Evolutionary conservation across 2,888 invertebrate species (phyloP).

Genomic region (Acleris laterana): DNA sequence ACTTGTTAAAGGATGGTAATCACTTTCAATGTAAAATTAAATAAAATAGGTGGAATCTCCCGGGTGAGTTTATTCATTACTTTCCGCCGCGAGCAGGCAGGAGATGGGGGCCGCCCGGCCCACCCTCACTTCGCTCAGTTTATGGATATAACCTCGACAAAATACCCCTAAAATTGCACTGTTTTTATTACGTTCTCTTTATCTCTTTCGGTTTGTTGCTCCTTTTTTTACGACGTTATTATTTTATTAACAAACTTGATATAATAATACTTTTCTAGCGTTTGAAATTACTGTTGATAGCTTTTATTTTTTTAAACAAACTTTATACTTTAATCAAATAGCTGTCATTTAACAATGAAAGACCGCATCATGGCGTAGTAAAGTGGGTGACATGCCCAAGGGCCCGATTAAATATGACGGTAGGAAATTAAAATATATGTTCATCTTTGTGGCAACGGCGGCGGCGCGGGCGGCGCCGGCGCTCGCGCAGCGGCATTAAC

Average conservation of each 20-base stretch:
- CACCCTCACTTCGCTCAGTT: slow-evolving; percentile 70
- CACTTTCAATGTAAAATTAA: slow-evolving; percentile 78
- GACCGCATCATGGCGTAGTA: slow-evolving; percentile 33
- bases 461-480: slow-evolving; percentile 37
- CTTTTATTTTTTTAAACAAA: slow-evolving; percentile 7
- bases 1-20: slow-evolving; percentile 60
- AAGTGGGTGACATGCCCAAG: slow-evolving; percentile 40
- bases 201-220: slow-evolving; percentile 83
- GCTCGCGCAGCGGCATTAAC: slow-evolving; percentile 43
- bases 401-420: slow-evolving; percentile 47
- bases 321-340: slow-evolving; percentile 14
- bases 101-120: slow-evolving; percentile 50
- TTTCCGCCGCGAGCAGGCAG: slow-evolving; percentile 64
- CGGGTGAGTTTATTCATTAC: slow-evolving; percentile 84
- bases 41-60: slow-evolving; percentile 74
- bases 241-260: slow-evolving; percentile 74
- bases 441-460: slow-evolving; percentile 43
- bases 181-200: slow-evolving; percentile 84
- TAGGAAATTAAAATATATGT: slow-evolving; percentile 42
- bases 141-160: slow-evolving; percentile 85
- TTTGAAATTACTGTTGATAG: slow-evolving; percentile 36
- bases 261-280: slow-evolving; percentile 36
- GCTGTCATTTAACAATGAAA: slow-evolving; percentile 27
- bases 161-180: slow-evolving; percentile 85
- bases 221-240: slow-evolving; percentile 76